phyloP scores from a whole-genome alignment of 1,140 invertebrate species.

The Brachionus koreanus region DNA sequence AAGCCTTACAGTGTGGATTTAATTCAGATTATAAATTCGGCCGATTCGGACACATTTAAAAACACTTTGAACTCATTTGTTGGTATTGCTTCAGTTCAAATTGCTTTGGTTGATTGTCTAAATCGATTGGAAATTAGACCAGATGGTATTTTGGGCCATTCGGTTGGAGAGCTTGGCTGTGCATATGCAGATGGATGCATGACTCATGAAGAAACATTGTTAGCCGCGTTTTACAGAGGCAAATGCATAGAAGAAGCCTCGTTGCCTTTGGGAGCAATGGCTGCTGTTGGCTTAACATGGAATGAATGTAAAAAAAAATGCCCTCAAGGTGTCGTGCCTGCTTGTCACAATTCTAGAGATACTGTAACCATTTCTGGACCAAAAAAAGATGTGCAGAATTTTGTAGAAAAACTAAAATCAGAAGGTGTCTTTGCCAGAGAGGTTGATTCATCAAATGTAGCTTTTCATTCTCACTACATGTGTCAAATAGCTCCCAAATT shows the following conservation, averaged over 20 bases:
- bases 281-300: slow-evolving; percentile 79
- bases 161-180: slow-evolving; percentile 71
- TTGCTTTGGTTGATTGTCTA: slow-evolving; percentile 81
- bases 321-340: slow-evolving; percentile 72
- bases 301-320: slow-evolving; percentile 72
- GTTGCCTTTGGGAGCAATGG: slow-evolving; percentile 72
- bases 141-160: slow-evolving; percentile 91
- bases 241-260: slow-evolving; percentile 73
- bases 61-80: slow-evolving; percentile 68
- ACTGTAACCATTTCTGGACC: slow-evolving; percentile 89
- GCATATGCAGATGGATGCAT: slow-evolving; percentile 92
- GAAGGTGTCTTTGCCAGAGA: slow-evolving; percentile 72
- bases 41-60: no score
- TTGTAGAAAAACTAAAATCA: slow-evolving; percentile 46
- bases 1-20: slow-evolving; percentile 61
- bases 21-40: no score
- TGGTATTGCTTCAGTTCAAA: slow-evolving; percentile 86
- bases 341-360: slow-evolving; percentile 86
- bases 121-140: slow-evolving; percentile 71
- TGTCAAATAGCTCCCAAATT: slow-evolving; percentile 75
- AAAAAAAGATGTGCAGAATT: not conserved
- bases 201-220: slow-evolving; percentile 82
- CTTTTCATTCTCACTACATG: slow-evolving; percentile 93
- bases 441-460: slow-evolving; percentile 80
- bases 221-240: slow-evolving; percentile 86